phyloP scores from a whole-genome alignment of 1,140 invertebrate genomes.

The Drosophila orosa region DNA sequence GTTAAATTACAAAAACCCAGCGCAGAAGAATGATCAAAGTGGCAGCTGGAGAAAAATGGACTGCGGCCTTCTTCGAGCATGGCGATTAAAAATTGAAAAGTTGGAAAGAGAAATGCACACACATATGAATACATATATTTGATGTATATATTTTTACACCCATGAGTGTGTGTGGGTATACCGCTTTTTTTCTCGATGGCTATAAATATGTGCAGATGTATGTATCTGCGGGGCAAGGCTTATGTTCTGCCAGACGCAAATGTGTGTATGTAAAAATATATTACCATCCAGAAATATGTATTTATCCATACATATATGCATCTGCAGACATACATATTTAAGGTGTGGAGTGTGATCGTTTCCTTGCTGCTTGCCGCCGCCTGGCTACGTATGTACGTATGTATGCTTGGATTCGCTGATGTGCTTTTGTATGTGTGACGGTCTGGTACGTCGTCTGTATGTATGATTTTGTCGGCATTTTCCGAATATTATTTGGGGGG shows the following conservation, averaged over 20 bases:
- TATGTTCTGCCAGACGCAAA: slow-evolving; percentile 44
- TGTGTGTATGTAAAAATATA: slow-evolving; percentile 46
- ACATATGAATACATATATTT: slow-evolving; percentile 30
- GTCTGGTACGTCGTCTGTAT: slow-evolving; percentile 19
- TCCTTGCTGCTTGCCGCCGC: slow-evolving; percentile 28
- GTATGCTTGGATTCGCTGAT: slow-evolving; percentile 34
- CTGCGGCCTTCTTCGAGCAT: slow-evolving; percentile 14
- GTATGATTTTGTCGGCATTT: slow-evolving; percentile 36
- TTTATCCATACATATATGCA: slow-evolving; percentile 58
- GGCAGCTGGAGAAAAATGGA: slow-evolving; percentile 43
- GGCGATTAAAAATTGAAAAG: slow-evolving; percentile 35
- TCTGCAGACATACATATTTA: slow-evolving; percentile 50
- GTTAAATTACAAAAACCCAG: slow-evolving; percentile 24
- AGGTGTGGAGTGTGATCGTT: slow-evolving; percentile 47
- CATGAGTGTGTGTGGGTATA: slow-evolving; percentile 48
- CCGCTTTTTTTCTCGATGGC: slow-evolving; percentile 49
- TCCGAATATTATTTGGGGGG: slow-evolving; percentile 35
- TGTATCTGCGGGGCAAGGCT: slow-evolving; percentile 41
- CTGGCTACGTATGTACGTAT: slow-evolving; percentile 12
- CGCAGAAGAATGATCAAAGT: slow-evolving; percentile 20
- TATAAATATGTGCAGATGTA: slow-evolving; percentile 43
- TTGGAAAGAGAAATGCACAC: slow-evolving; percentile 49
- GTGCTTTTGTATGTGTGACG: slow-evolving; percentile 14
- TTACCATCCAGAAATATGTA: slow-evolving; percentile 53
- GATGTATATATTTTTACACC: slow-evolving; percentile 48